phyloP scores from a whole-genome alignment of 2,888 invertebrate genomes.

The Platynereis dumerilii region DNA sequence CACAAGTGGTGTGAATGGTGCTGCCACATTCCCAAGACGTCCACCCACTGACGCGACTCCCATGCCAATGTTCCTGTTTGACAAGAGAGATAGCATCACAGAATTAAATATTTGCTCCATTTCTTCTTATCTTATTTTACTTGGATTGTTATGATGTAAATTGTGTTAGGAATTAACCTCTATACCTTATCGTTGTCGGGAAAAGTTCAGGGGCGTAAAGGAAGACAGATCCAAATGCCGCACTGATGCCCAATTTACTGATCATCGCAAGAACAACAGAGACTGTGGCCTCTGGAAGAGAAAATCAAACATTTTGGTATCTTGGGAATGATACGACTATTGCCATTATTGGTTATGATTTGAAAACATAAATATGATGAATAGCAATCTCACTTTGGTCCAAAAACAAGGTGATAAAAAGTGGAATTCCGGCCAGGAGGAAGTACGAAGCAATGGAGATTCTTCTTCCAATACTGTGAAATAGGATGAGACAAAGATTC shows the following conservation, averaged over 20 bases:
- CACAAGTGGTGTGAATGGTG: conserved; percentile 53
- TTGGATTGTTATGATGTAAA: too few relatives aligned
- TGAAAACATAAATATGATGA: too few relatives aligned
- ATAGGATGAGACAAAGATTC: too few relatives aligned
- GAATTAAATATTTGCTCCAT: neutral
- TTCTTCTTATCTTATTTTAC: too few relatives aligned
- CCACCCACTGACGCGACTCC: conserved; percentile 58
- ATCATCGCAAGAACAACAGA: conserved; percentile 13
- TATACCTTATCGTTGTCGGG: conserved; percentile 58
- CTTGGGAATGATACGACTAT: too few relatives aligned
- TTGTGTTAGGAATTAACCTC: too few relatives aligned
- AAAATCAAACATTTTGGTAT: too few relatives aligned
- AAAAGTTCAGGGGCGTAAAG: conserved; percentile 59
- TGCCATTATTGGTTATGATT: too few relatives aligned
- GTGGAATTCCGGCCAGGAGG: conserved; percentile 15
- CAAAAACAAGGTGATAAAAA: conserved; percentile 18
- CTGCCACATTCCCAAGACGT: conserved; percentile 55
- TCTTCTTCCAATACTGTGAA: conserved; percentile 21
- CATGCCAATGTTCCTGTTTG: conserved; percentile 52
- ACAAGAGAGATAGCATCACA: neutral
- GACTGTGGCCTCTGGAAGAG: too few relatives aligned
- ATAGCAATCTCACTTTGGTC: too few relatives aligned
- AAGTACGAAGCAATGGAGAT: conserved; percentile 12
- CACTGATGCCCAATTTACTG: conserved; percentile 61
- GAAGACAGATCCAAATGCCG: conserved; percentile 56